Evolutionary conservation across 2,797 vertebrate genomes (phyloP), one percentile per base, ranked within the genome.

Genomic region (Periophthalmus magnuspinnatus): DNA sequence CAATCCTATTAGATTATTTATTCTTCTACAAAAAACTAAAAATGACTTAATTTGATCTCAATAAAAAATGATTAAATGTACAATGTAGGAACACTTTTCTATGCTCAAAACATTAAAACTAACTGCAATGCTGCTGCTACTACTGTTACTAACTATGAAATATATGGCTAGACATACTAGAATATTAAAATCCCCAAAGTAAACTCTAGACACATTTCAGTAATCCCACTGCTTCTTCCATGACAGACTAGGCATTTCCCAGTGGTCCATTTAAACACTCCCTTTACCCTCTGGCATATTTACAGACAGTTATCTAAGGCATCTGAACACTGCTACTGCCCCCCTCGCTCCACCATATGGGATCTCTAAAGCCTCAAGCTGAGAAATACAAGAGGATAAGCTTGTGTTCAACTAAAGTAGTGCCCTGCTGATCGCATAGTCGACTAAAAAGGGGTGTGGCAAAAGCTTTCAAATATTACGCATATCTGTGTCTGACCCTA

Each of bases 291-390:
- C 2, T 16, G 19, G 65, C 28, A 41, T 74, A 73, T 79, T 83
- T 68, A 73, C 74, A 69, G 38, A 79, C 70, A 77, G 70, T 45
- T 22, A 79, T 85, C 52, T 61, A 17, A 78, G 74, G 60, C 65
- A 82, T 84, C 65, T 63, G 41, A 79, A 10, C 45, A 67, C 69
- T 7, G 21, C 67, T 79, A 72, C 78, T 76, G 76, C 81, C 67
- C 75, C 58, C 60, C 71, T 19, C 14, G 13, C 59, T 14, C n/a
- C 19, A 9, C 17, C 67, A 72, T 62, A 83, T 21, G 70, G 2
- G 0, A 41, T 58, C 81, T 71, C 71, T 38, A 57, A 66, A 34
- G 70, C 22, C 69, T 36, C 33, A 62, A 61, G 70, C 48, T 56
- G 21, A 50, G 50, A 70, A 78, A 81, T 16, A 65, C 45, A 32